phyloP scores from a whole-genome alignment of 2,888 invertebrate genomes.

The Tetragonula carbonaria region DNA sequence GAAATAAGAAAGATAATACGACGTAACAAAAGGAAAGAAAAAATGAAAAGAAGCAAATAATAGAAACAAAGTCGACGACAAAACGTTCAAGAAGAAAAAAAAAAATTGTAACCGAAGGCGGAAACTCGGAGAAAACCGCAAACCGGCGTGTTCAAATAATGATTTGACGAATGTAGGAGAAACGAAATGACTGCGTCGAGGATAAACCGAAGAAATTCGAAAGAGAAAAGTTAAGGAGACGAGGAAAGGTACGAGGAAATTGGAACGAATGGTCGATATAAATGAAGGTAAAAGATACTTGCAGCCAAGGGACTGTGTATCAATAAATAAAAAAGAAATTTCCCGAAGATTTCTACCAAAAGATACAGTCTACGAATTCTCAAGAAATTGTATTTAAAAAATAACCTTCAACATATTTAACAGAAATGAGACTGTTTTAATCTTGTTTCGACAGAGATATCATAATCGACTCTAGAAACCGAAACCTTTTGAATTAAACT shows the following conservation, averaged over 20 bases:
- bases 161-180: slow-evolving; percentile 14
- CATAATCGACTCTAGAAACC: too few species aligned
- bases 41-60: background rate
- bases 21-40: background rate
- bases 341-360: background rate
- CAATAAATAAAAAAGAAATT: background rate
- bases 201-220: slow-evolving; percentile 5
- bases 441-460: too few species aligned
- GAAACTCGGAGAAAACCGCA: background rate
- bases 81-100: background rate
- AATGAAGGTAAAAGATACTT: slow-evolving; percentile 5
- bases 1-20: background rate
- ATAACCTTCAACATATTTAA: background rate
- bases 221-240: background rate
- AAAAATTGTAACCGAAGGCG: background rate
- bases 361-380: background rate
- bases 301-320: too few species aligned
- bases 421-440: too few species aligned
- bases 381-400: background rate
- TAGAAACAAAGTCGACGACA: slow-evolving; percentile 13
- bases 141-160: slow-evolving; percentile 10
- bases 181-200: background rate
- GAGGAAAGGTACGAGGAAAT: background rate
- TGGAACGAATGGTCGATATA: slow-evolving; percentile 7
- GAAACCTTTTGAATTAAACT: too few species aligned